Percentiles rank a stretch among this genome's conserved stretches.
Conservation (phyloP, 2,888 invertebrate species). For the Auanema freiburgensis region DNA sequence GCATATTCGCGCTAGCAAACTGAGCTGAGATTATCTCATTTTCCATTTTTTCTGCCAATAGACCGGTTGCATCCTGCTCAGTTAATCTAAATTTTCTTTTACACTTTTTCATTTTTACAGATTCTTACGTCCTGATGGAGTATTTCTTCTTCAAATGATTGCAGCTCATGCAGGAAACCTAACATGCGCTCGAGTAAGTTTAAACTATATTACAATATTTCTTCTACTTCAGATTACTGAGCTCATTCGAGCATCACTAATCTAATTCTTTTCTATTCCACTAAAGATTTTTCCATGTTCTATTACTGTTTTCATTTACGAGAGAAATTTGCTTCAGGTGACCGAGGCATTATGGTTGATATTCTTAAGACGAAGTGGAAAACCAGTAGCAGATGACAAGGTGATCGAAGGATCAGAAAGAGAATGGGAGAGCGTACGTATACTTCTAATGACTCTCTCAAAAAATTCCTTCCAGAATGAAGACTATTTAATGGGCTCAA, state of each 20-base stretch:
- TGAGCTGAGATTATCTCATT: not conserved
- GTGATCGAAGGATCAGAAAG: constrained; percentile 32
- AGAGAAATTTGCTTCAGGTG: constrained; percentile 23
- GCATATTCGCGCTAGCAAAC: not conserved
- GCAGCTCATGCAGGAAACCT: constrained; percentile 52
- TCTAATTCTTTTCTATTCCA: not conserved
- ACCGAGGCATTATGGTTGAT: constrained; percentile 51
- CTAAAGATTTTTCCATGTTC: not conserved
- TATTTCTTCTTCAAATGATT: constrained; percentile 56
- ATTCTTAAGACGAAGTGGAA: constrained; percentile 42
- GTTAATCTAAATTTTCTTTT: not conserved
- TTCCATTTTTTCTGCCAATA: too few relatives aligned
- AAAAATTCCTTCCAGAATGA: constrained; percentile 4
- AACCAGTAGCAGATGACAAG: constrained; percentile 43
- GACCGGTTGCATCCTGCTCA: not conserved
- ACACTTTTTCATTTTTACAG: constrained; percentile 25
- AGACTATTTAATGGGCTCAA: not conserved
- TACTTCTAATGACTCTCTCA: not conserved
- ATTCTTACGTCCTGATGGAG: constrained; percentile 63
- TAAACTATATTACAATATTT: not conserved
- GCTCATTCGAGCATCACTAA: not conserved
- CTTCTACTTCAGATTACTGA: not conserved
- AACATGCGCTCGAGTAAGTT: constrained; percentile 39
- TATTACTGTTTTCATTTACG: too few relatives aligned
- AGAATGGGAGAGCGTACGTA: constrained; percentile 37